These are phyloP conservation scores for Lasioglossum malachurum DNA, from an alignment of 2,888 invertebrate species.

Conservation along the genomic window DNA sequence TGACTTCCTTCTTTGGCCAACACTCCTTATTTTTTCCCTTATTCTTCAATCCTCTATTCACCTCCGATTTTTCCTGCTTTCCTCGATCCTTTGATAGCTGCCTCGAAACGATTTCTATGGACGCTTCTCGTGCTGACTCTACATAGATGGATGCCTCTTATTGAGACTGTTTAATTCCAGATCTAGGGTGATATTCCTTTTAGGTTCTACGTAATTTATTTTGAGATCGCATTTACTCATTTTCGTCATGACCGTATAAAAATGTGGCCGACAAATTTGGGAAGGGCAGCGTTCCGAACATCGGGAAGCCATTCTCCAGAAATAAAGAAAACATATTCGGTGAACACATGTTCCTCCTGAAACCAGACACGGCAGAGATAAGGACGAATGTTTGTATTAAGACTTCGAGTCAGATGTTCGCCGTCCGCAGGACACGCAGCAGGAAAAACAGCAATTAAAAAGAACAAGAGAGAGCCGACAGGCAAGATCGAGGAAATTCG, in stretches of 20 bases:
- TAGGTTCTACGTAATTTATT: not conserved
- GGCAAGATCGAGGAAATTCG: not conserved
- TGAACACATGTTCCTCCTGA: not conserved
- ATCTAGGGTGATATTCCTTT: not conserved
- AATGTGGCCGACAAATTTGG: not conserved
- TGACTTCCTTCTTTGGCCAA: conserved; percentile 7
- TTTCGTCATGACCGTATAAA: too few relatives aligned
- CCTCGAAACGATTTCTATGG: not conserved
- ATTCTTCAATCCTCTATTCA: not conserved
- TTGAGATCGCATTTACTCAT: too few relatives aligned
- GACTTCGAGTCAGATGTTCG: not conserved
- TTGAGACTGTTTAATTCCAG: not conserved
- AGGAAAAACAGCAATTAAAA: not conserved
- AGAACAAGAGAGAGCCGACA: not conserved
- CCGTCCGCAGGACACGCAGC: not conserved
- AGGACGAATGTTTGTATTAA: conserved; percentile 15
- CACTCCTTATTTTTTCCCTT: not conserved
- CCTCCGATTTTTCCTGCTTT: not conserved
- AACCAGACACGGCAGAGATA: not conserved
- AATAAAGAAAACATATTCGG: conserved; percentile 11
- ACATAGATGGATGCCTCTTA: not conserved
- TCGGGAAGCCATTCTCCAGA: not conserved
- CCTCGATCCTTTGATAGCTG: not conserved
- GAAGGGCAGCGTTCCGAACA: too few relatives aligned
- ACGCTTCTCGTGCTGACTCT: not conserved